Evolutionary conservation across 1,140 invertebrate genomes (phyloP), one percentile per base, ranked within the genome.

Genomic region (Drosophila sturtevanti): DNA sequence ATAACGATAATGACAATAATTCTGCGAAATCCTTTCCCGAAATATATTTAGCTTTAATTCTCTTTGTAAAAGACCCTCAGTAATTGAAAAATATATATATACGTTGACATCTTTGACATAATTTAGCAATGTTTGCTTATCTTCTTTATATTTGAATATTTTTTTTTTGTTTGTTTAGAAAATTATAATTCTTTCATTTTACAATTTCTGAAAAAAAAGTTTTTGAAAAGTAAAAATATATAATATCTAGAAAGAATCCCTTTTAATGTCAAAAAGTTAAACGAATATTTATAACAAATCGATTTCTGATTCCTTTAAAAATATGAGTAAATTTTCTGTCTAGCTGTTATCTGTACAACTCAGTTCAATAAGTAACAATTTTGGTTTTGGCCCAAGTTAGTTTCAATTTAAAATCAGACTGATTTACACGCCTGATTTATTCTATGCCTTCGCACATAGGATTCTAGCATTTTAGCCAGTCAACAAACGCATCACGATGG

Each of bases 291-390:
- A 18, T 11, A 48, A n/a, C 7, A 48, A 48, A 21, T 11, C 7
- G 41, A 21, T 10, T 48, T 48, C 9, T 21, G 9, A 14, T 18
- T 9, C 10, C 21, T 1, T n/a, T 4, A 1, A 31, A 9, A 14
- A 54, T 54, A 54, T 12, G 18, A 12, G 27, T 55, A 55, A 55
- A 55, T 34, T 55, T 55, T 16, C 12, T 10, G 52, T 55, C 27
- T 24, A 31, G 22, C 52, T 16, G 11, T 18, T 2, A 34, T 4
- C n/a, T 16, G 24, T 24, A 52, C 11, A 54, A 16, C 14, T 31
- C 22, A 16, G 14, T 55, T 10, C 52, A n/a, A 14, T 31, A 31
- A 14, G 14, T 31, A 44, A 16, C 24, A 14, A 5, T 31, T 31
- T 48, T 21, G 27, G 27, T 55, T 34, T 24, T 34, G 24, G 24